Evolutionary conservation across 2,888 invertebrate genomes (phyloP), one percentile per base, ranked within the genome.

Genomic region (Hemithea aestivaria): DNA sequence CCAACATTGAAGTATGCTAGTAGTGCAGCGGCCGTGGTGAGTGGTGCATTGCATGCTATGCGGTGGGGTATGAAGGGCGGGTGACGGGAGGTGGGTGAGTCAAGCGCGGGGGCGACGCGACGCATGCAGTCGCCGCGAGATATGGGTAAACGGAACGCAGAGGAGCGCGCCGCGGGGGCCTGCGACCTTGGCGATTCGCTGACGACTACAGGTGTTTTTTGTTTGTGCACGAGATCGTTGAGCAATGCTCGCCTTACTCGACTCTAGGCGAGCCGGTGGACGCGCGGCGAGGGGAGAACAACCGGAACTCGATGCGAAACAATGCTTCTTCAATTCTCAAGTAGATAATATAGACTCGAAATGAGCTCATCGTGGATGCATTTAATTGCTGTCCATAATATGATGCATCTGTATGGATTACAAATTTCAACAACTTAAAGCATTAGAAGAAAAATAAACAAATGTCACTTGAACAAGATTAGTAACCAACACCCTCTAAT

Each of bases 171-270:
- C 65, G 71, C 76, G 71, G 76, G 79, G 81, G 78, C 79, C 74
- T 76, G 75, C 73, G 82, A 79, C 83, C 84, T 84, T 85, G 85
- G 70, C 73, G 65, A 77, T 75, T 81, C 76, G 65, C 80, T 77
- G 77, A 77, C 82, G 80, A 77, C 78, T 84, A 83, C 85, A 85
- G 84, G 85, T 85, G 84, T 82, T 82, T 84, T 82, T 87, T 84
- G 77, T 83, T 82, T 79, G 79, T 67, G 65, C 66, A 69, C 68
- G 66, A 73, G 71, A 79, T 71, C 67, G 66, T 61, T 52, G 61
- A 66, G 65, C 66, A 62, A 73, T 67, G 70, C 69, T 69, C 56
- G 59, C 60, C 62, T 67, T 56, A 62, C 56, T 65, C 54, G 58
- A 50, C 51, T 49, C 55, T 43, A 56, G 55, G 49, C 57, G 53